Evolutionary conservation across 2,113 vertebrate genomes (phyloP).

Genomic region (Serilophus lunatus): DNA sequence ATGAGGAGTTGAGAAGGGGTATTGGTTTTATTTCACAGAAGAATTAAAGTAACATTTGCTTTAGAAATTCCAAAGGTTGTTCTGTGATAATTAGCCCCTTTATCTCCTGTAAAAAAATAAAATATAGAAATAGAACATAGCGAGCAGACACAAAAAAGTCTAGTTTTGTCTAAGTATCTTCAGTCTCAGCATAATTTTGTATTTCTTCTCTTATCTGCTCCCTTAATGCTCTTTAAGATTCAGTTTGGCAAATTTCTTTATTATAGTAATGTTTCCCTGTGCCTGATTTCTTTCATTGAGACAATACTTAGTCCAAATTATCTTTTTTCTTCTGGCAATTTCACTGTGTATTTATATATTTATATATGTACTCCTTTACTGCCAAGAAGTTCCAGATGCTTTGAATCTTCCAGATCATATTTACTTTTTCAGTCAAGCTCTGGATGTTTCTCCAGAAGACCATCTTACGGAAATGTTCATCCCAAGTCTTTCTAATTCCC

Average conservation of each 20-base stretch:
- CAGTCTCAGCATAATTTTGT: neutral
- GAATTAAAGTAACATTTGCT: neutral
- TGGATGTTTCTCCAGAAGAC: neutral
- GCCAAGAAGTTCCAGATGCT: neutral
- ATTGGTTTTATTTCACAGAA: neutral
- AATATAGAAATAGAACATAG: neutral
- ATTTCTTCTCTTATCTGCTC: neutral
- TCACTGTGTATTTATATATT: neutral
- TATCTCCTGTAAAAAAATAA: neutral
- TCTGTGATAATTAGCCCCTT: neutral
- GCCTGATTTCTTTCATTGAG: neutral
- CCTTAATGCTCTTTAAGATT: neutral
- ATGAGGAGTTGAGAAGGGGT: fast-evolving
- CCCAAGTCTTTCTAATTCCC: neutral
- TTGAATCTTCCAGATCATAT: neutral
- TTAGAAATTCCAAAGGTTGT: neutral
- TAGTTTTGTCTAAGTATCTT: neutral
- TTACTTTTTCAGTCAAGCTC: neutral
- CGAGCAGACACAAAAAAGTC: neutral
- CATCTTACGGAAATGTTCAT: neutral
- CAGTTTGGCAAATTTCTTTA: neutral
- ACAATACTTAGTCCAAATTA: neutral
- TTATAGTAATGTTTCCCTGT: neutral
- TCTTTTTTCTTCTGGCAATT: neutral
- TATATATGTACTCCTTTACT: neutral